Evolutionary conservation across 2,888 invertebrate genomes (phyloP), one percentile per base, ranked within the genome.

Genomic region (Clanis bilineata): DNA sequence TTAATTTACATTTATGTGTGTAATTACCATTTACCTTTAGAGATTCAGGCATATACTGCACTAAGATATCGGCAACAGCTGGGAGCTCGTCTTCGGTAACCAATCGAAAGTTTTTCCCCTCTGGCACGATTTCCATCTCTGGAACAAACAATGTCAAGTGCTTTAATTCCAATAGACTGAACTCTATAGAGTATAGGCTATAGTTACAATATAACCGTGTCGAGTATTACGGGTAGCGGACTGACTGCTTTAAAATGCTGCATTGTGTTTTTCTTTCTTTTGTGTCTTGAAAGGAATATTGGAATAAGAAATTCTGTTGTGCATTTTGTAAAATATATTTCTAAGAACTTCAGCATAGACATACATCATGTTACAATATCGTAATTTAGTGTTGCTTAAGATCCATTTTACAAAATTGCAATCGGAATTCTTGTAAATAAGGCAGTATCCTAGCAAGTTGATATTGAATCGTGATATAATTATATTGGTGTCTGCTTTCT

Each of bases 51-150:
- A 97, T 94, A 93, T 95, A 96, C 91, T 95, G 94, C 83, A 95
- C 95, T 85, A 97, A 94, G 85, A 95, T 93, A 86, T 96, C 95
- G 88, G 96, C 93, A 85, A 97, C 95, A 86, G 95, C 95, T 83
- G 96, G 95, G 92, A 97, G 95, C 93, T 97, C 96, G 87, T 96
- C 95, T 93, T 96, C 95, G 93, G 94, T 93, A 87, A 96, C 95
- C 94, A 97, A 95, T 94, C 96, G 95, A 93, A 97, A 97, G 94
- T 96, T 95, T 94, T 95, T 96, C 84, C 96, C 96, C 93, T 96
- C 96, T 88, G 95, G 93, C 93, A 95, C 94, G 94, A 96, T 95
- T 95, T 96, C 96, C 96, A 96, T 96, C 93, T 95, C 96, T 96
- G 93, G 62, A 94, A 91, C 80, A 85, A 88, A 58, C 15, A 39